Evolutionary conservation across 2,113 vertebrate genomes (phyloP).

Genomic region (Pachyramphus minor): DNA sequence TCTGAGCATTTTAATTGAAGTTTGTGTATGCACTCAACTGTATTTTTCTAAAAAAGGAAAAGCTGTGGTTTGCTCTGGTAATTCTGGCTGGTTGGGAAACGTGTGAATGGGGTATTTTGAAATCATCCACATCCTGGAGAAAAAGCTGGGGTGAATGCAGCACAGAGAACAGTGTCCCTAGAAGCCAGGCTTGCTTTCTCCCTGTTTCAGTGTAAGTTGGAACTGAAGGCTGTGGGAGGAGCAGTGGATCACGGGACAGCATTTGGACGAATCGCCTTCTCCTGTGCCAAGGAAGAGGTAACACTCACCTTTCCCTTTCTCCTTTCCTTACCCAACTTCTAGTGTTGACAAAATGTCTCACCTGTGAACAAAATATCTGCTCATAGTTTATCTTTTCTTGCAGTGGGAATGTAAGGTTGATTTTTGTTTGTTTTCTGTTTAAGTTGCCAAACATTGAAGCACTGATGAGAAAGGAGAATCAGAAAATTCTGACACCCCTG

Average conservation of each 20-base stretch:
- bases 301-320: neutral
- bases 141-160: neutral
- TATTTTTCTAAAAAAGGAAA: neutral
- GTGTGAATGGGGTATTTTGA: rapidly evolving
- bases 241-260: slow-evolving; percentile 86
- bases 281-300: slow-evolving; percentile 89
- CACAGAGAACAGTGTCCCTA: neutral
- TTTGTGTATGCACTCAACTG: rapidly evolving
- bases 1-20: neutral
- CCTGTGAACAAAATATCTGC: neutral
- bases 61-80: neutral
- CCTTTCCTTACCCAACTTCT: neutral
- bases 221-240: slow-evolving; percentile 76
- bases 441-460: slow-evolving; percentile 85
- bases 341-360: neutral
- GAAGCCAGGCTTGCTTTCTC: neutral
- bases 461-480: slow-evolving; percentile 86
- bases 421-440: neutral
- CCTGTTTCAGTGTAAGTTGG: slow-evolving; percentile 86
- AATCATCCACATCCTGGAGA: rapidly evolving
- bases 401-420: neutral
- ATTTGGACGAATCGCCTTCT: slow-evolving; percentile 93
- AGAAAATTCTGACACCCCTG: slow-evolving; percentile 89
- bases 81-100: neutral
- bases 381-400: neutral